These are phyloP conservation scores for Tethea ocularis DNA, from an alignment of 2,888 invertebrate genomes.

Conservation along the genomic window DNA sequence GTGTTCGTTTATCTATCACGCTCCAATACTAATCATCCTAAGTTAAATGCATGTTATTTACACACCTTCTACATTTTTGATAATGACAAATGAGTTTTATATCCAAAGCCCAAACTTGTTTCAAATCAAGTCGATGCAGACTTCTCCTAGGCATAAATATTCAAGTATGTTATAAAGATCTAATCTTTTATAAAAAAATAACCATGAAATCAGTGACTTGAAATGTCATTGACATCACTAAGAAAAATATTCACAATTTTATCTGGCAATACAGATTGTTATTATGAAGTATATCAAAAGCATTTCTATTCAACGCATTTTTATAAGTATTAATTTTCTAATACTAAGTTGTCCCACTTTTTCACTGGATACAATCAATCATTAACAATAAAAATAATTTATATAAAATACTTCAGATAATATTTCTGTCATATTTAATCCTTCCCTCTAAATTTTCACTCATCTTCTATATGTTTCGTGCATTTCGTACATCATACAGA, in stretches of 20 bases:
- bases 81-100: constrained; percentile 62
- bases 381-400: constrained; percentile 78
- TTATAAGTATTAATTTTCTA: constrained; percentile 69
- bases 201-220: constrained; percentile 78
- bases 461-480: constrained; percentile 95
- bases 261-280: constrained; percentile 84
- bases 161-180: constrained; percentile 66
- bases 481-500: constrained; percentile 94
- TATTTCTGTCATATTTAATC: constrained; percentile 63
- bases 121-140: constrained; percentile 64
- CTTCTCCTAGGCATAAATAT: constrained; percentile 75
- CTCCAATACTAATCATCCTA: constrained; percentile 72
- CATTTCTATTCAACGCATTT: constrained; percentile 61
- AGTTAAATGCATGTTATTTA: constrained; percentile 80
- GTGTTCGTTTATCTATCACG: constrained; percentile 69
- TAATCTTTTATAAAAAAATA: constrained; percentile 79
- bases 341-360: constrained; percentile 78
- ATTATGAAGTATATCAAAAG: constrained; percentile 76
- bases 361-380: constrained; percentile 75
- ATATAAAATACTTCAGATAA: constrained; percentile 76
- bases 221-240: constrained; percentile 81
- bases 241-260: constrained; percentile 84
- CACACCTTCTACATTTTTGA: constrained; percentile 67
- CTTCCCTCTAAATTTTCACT: constrained; percentile 68
- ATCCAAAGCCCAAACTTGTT: constrained; percentile 60